Conservation (phyloP, 2,113 vertebrate species). For the Nyctereutes procyonoides region DNA sequence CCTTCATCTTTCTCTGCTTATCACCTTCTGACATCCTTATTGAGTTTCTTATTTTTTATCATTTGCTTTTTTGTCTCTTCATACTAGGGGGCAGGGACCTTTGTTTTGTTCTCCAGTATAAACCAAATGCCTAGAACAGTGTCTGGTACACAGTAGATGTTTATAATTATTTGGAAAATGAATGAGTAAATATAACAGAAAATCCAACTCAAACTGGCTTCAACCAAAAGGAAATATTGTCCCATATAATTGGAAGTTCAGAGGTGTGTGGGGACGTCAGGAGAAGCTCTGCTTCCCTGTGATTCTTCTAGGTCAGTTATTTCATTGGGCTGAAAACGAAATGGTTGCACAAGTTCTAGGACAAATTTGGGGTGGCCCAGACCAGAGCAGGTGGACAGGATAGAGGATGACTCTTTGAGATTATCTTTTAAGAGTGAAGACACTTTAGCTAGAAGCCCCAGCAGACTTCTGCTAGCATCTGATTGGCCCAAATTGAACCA, state of each 20-base stretch:
- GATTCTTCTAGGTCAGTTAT: neutral
- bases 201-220: neutral
- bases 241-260: neutral
- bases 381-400: neutral
- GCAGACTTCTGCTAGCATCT: neutral
- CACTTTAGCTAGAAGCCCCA: neutral
- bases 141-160: neutral
- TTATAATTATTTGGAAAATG: neutral
- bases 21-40: neutral
- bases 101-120: neutral
- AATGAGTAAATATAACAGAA: neutral
- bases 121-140: neutral
- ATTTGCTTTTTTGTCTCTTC: conserved; percentile 38
- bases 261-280: neutral
- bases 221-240: neutral
- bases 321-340: neutral
- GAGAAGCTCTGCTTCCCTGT: neutral
- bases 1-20: neutral
- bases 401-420: neutral
- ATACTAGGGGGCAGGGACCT: neutral
- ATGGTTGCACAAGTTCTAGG: neutral
- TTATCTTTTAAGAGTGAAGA: neutral
- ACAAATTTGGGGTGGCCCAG: neutral
- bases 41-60: neutral
- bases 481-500: neutral